A percentile compares a stretch with the other conserved stretches of the same genome.
Evolutionary conservation across 2,888 invertebrate species (phyloP).

Genomic region (Thymelicus sylvestris): DNA sequence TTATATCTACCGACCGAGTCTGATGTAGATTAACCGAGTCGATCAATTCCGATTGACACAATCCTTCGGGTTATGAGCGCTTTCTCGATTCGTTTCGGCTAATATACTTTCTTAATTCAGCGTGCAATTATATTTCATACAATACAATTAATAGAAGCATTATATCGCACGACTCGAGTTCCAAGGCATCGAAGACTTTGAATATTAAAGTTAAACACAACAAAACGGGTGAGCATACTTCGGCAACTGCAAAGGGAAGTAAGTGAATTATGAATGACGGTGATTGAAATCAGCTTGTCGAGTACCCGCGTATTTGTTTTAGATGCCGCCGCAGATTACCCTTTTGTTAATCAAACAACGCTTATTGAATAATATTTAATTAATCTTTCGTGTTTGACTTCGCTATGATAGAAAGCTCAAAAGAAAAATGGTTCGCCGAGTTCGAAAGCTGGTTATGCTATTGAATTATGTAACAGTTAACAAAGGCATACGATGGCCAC

Average conservation of each 20-base stretch:
- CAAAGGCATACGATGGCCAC: conserved; percentile 37
- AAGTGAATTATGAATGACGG: conserved; percentile 82
- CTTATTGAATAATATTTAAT: conserved; percentile 82
- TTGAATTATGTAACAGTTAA: conserved; percentile 46
- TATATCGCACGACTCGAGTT: conserved; percentile 66
- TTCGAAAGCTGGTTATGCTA: conserved; percentile 48
- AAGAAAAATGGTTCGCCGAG: conserved; percentile 52
- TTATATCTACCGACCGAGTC: too few relatives aligned
- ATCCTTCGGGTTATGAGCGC: not conserved
- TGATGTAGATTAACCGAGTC: too few relatives aligned
- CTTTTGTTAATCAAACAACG: conserved; percentile 82
- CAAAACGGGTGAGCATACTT: conserved; percentile 74
- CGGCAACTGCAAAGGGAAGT: conserved; percentile 80
- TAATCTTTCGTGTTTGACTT: conserved; percentile 80
- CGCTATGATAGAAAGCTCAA: conserved; percentile 49
- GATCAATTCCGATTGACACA: not conserved
- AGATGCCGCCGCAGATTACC: conserved; percentile 83
- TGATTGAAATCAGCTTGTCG: conserved; percentile 79
- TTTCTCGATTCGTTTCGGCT: conserved; percentile 13
- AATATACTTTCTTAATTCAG: conserved; percentile 58
- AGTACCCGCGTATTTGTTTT: conserved; percentile 78
- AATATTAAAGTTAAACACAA: conserved; percentile 83
- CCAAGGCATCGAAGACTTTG: conserved; percentile 61
- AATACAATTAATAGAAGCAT: conserved; percentile 70
- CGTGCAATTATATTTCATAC: conserved; percentile 60